These are phyloP conservation scores for Thalassophryne amazonica DNA, from an alignment of 2,797 vertebrate genomes.

Conservation along the genomic window DNA sequence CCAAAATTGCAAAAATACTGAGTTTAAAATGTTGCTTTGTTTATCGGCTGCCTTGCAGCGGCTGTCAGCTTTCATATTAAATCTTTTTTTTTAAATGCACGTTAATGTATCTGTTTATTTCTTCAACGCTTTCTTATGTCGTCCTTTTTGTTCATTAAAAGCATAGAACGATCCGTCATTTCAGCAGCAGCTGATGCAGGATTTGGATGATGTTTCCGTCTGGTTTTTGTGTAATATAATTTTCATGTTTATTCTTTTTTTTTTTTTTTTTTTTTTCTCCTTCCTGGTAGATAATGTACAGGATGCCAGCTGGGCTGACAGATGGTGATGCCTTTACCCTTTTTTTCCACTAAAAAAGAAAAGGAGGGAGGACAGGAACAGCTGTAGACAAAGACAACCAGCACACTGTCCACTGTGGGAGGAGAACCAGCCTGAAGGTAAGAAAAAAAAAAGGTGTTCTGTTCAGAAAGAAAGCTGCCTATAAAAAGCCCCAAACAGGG, in stretches of 20 bases:
- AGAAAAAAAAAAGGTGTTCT: conserved; percentile 24
- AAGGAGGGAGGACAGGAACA: conserved; percentile 66
- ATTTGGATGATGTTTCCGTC: conserved; percentile 82
- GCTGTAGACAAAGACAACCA: conserved; percentile 69
- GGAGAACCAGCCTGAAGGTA: conserved; percentile 43
- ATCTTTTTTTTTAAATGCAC: conserved; percentile 61
- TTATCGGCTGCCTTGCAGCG: conserved; percentile 60
- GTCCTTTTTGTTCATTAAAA: conserved; percentile 78
- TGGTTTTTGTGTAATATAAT: conserved; percentile 83
- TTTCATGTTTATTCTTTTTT: conserved; percentile 79
- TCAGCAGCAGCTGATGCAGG: conserved; percentile 78
- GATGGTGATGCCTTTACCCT: conserved; percentile 81
- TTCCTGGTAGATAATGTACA: conserved; percentile 81
- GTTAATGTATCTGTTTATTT: conserved; percentile 77
- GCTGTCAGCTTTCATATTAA: conserved; percentile 47
- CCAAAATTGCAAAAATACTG: conserved; percentile 93
- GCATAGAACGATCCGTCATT: conserved; percentile 78
- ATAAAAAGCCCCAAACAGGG: too few relatives aligned
- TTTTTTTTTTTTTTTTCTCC: too few relatives aligned
- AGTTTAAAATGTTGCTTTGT: conserved; percentile 81
- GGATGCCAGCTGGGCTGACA: conserved; percentile 85
- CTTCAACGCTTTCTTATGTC: conserved; percentile 55
- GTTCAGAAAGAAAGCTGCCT: too few relatives aligned
- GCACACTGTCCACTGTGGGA: conserved; percentile 60
- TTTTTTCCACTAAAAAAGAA: conserved; percentile 59